Base-by-base conservation (phyloP, 2,888 invertebrate species). In the Noctua pronuba region DNA sequence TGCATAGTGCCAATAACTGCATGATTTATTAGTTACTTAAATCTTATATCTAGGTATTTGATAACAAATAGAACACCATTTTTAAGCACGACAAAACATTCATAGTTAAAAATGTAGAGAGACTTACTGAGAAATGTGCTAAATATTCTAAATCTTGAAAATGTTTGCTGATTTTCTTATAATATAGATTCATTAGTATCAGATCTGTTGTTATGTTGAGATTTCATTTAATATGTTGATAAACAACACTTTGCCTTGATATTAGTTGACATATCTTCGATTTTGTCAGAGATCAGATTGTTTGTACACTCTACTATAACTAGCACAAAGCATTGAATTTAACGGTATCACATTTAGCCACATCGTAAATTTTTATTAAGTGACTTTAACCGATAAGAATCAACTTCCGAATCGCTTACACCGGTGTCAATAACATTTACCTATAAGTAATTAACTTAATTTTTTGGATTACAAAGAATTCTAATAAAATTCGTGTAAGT, bases 51-150 rank as follows among this genome's bases (percentile, higher is more conserved):
- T 97, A 97, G 94, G 94, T 96, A 96, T 96, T 96, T 96, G 94
- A 96, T 97, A 97, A 97, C 96, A 97, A 97, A 97, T 96, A 97
- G 97, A 97, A 97, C 97, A 97, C 97, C 97, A 96, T 96, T 95
- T 88, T 96, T 96, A 97, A 97, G 97, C 97, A 97, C 97, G 97
- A 97, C 96, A 97, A 97, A 97, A 97, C 97, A 97, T 97, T 96
- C 94, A 97, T 97, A 97, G 96, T 96, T 96, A 96, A 97, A 96
- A 96, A 95, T 96, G 96, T 97, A 97, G 97, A 97, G 97, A 97
- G 96, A 97, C 96, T 95, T 96, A 96, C 93, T 96, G 96, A 97
- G 96, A 97, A 97, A 97, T 96, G 97, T 97, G 97, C 97, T 97
- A 97, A 95, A 96, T 96, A 96, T 95, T 96, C 95, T 96, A 96